Evolutionary conservation across 2,888 invertebrate species (phyloP), one percentile per base, ranked within the genome.

Genomic region (Horisme vitalbata): DNA sequence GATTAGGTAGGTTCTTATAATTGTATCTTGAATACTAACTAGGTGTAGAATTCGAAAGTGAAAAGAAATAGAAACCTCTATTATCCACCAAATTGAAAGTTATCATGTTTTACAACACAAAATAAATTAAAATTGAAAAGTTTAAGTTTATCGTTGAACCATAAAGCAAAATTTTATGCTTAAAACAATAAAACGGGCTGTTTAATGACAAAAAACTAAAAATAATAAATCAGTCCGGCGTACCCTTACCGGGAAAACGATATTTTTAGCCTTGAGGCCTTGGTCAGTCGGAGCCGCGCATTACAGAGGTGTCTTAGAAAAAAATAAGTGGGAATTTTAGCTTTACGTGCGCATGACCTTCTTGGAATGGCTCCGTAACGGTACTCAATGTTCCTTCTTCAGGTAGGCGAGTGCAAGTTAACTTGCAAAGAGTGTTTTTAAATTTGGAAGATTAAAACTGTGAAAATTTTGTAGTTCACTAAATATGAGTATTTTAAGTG

Each of bases 351-450:
- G 81, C 79, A 79, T 86, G 85, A 84, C 86, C 88, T 88, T 88
- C 88, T 84, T 54, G 75, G 88, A 89, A 89, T 80, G 73, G 72
- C 71, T 70, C 71, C 74, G 71, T 87, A 88, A 88, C 88, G 86
- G 88, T 82, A 85, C 77, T 69, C 55, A 60, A 66, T 59, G 64
- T 57, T 61, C 65, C 71, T 72, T n/a, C n/a, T n/a, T 69, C 85
- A 86, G 83, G 87, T 86, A 87, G 69, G 46, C 65, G 13, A 21
- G 31, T 24, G 10, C 9, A n/a, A 15, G 6, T 9, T 23, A 11
- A 27, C 8, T 12, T 4, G 11, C n/a, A n/a, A 4, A 3, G 2
- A 8, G 13, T 12, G 23, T 23, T 23, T 23, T 23, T 8, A 27
- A 27, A 27, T 12, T 27, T 8, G 2, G 1, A 24, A 24, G 4